A percentile compares a stretch with the other conserved stretches of the same genome.
phyloP scores from a whole-genome alignment of 2,888 invertebrate species.

The Lordiphosa fenestrarum region DNA sequence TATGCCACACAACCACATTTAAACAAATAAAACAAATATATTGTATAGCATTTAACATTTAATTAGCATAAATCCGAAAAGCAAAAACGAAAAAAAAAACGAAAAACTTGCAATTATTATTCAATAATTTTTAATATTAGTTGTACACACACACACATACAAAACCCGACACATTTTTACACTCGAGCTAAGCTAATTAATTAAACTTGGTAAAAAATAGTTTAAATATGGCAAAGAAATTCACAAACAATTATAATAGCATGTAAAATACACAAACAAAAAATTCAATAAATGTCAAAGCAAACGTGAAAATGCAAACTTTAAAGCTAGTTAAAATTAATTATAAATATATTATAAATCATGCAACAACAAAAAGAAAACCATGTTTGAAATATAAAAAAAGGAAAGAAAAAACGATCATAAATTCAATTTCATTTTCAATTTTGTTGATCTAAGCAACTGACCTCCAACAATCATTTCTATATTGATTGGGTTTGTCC shows the following conservation, averaged over 20 bases:
- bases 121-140: conserved; percentile 74
- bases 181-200: conserved; percentile 75
- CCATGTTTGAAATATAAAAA: conserved; percentile 75
- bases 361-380: conserved; percentile 46
- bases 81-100: conserved; percentile 35
- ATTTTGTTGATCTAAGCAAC: conserved; percentile 64
- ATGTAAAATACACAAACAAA: conserved; percentile 61
- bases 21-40: conserved; percentile 41
- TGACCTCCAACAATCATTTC: conserved; percentile 77
- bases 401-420: conserved; percentile 35
- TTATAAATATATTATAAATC: conserved; percentile 52
- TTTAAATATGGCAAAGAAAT: conserved; percentile 43
- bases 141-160: conserved; percentile 45
- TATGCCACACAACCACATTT: conserved; percentile 26
- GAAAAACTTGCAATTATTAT: conserved; percentile 75
- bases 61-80: conserved; percentile 65
- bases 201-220: conserved; percentile 55
- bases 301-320: conserved; percentile 54
- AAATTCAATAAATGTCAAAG: conserved; percentile 62
- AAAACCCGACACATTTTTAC: conserved; percentile 52
- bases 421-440: conserved; percentile 54
- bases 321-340: conserved; percentile 73
- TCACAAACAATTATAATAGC: conserved; percentile 38
- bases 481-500: conserved; percentile 58
- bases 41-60: conserved; percentile 71